Percentiles rank a stretch among this genome's conserved stretches.
Evolutionary conservation across 2,113 vertebrate species (phyloP).

Genomic region (Mormoops blainvillei): DNA sequence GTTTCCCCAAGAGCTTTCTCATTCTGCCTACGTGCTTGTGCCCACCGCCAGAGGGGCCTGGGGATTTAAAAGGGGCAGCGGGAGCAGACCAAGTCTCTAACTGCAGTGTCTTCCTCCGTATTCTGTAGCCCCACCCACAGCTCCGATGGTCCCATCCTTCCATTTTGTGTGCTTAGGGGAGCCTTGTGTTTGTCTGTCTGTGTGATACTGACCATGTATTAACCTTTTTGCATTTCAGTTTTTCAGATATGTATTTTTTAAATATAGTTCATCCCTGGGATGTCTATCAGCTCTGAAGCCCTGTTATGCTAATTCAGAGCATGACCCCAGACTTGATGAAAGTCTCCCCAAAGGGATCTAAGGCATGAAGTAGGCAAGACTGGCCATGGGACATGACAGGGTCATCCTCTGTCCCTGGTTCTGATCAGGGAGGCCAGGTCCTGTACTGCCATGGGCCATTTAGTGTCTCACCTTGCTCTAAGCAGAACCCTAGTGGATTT

Average conservation of each 20-base stretch:
- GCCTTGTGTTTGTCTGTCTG: not conserved
- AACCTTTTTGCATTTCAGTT: not conserved
- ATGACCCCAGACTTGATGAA: not conserved
- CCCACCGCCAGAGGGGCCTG: no score
- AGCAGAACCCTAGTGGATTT: not conserved
- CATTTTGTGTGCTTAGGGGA: not conserved
- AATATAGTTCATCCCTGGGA: not conserved
- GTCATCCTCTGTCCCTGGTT: not conserved
- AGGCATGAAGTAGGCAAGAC: not conserved
- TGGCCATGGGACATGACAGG: not conserved
- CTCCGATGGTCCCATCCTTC: no score
- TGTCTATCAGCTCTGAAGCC: not conserved
- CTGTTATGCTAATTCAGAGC: not conserved
- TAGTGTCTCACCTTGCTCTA: not conserved
- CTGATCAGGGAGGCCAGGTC: not conserved
- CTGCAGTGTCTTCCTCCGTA: not conserved
- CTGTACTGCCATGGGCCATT: no score
- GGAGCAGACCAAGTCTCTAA: not conserved
- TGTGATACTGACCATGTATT: not conserved
- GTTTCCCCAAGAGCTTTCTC: not conserved
- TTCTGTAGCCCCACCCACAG: not conserved
- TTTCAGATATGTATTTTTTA: not conserved
- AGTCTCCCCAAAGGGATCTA: not conserved
- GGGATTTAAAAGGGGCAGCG: not conserved
- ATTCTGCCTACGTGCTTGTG: not conserved